Evolutionary conservation across 2,888 invertebrate genomes (phyloP), one percentile per base, ranked within the genome.

Genomic region (Tribolium freemani): DNA sequence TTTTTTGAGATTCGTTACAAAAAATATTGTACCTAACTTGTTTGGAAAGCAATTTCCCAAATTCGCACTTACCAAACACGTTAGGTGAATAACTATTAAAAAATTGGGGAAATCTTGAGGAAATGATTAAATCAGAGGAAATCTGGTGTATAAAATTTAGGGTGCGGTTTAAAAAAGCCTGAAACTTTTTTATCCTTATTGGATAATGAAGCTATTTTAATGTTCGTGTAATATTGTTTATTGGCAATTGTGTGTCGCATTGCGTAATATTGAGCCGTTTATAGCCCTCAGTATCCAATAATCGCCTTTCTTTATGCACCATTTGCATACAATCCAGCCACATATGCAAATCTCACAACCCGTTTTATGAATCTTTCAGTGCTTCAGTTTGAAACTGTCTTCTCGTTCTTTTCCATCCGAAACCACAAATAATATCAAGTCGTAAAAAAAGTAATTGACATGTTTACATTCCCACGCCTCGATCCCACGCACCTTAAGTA

Each of bases 401-500:
- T 26, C 13, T 11, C 6, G 38, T 13, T 56, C 10, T 58, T 20
- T 16, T 13, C 46, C 10, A 31, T 26, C 38, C 48, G 13, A 48
- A 61, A 61, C 46, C 61, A 50, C 46, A 11, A 10, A 56, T 56
- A 58, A 21, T 51, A 31, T 31, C 51, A 48, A 38, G 48, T 67
- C 66, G 44, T 56, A 30, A 16, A 60, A 61, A 69, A 69, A 50
- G 46, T 53, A 69, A 67, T 60, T 60, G 61, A 63, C 51, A 63
- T 72, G 64, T 72, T 72, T 68, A 69, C 72, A 51, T 72, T 72
- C 72, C 69, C 72, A 72, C 72, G 64, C 16, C 10, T 26, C 21
- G 69, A 68, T 72, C 72, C 72, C 72, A 72, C 72, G 72, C 72
- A 72, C 48, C 44, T 57, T 13, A 61, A 63, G 46, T 20, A 68